Evolutionary conservation across 2,113 vertebrate species (phyloP), one percentile per base, ranked within the genome.

Genomic region (Gobio gobio): DNA sequence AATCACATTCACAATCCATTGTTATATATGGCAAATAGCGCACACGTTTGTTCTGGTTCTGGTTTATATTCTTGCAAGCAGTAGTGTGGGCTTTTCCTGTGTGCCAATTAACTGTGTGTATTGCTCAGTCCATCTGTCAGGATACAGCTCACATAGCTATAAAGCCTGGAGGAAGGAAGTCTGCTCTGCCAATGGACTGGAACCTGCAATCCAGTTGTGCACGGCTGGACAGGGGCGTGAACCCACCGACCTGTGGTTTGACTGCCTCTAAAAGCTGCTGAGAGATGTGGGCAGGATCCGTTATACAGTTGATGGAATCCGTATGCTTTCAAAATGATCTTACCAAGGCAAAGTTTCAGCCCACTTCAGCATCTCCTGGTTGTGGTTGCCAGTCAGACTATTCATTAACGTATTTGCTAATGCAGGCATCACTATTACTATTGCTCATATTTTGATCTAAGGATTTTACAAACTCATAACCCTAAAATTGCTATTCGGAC

Each of bases 91-190:
- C 18, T 72, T 72, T 72, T 83, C 47, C 20, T 56, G 49, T 58
- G 47, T 72, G 49, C 66, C 20, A 72, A 83, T 83, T 83, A 72
- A 58, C 79, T 54, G 26, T 14, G 51, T 40, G 79, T 49, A 29
- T 54, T 66, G 61, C 79, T 54, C 47, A 68, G 59, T 56, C 66
- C 59, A 61, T 80, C 80, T 83, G 76, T 85, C 82, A 81, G 87
- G 82, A 84, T 84, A 45, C 80, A 79, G 75, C 68, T 83, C 85
- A 77, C 70, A 51, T 80, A 84, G 54, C 73, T 33, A 83, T 83
- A 73, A 70, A 59, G 82, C 76, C 84, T 84, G 82, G 81, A 88
- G 87, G 85, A 86, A 88, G 82, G 87, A 88, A 86, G 85, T 88
- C 85, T 86, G 85, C 40, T 77, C 72, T 88, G 87, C 82, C 82